A percentile compares a stretch with the other conserved stretches of the same genome.
phyloP scores from a whole-genome alignment of 1,140 invertebrate genomes.

The Atopsyche davidsoni region DNA sequence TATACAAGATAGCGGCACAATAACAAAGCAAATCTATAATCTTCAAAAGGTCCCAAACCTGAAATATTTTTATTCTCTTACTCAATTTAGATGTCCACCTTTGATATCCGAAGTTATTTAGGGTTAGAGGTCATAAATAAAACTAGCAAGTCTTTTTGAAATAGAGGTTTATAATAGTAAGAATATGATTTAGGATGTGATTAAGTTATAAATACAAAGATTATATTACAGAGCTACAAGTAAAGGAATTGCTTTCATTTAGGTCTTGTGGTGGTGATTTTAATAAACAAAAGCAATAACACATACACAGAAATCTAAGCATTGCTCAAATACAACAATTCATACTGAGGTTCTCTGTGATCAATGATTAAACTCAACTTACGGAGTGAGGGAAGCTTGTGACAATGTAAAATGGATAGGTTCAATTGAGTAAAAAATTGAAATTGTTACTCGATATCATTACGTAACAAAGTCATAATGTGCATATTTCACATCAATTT shows the following conservation, averaged over 20 bases:
- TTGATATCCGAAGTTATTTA: background rate
- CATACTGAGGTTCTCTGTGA: too few species aligned
- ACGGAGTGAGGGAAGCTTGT: too few species aligned
- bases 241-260: conserved; percentile 27
- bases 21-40: too few species aligned
- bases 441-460: too few species aligned
- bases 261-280: conserved; percentile 16
- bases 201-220: conserved; percentile 30
- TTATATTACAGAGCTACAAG: conserved; percentile 30
- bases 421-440: too few species aligned
- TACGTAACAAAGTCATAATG: too few species aligned
- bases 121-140: conserved; percentile 15
- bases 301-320: too few species aligned
- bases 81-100: background rate
- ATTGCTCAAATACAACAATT: too few species aligned
- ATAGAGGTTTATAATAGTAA: conserved; percentile 28
- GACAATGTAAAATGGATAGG: too few species aligned
- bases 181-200: conserved; percentile 28
- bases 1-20: too few species aligned
- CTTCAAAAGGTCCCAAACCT: background rate
- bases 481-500: too few species aligned
- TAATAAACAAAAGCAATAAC: conserved; percentile 5
- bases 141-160: conserved; percentile 20
- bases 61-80: background rate
- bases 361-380: too few species aligned